phyloP scores from a whole-genome alignment of 2,797 vertebrate genomes.

The Xiphorhynchus erythropygius region DNA sequence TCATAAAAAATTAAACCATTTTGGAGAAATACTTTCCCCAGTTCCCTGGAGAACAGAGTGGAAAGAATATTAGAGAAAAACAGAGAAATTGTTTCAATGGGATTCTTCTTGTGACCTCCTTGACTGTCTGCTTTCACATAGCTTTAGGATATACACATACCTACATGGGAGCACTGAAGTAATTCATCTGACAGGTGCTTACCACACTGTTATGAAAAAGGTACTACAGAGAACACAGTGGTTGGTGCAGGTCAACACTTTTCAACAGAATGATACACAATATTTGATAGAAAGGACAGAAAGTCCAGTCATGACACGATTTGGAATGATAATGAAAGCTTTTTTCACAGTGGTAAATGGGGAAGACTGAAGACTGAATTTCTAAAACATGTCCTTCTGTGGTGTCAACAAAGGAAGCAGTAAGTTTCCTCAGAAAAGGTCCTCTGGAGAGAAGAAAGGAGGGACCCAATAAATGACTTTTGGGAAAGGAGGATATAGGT shows the following conservation, averaged over 20 bases:
- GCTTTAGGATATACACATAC: neutral
- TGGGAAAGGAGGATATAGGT: neutral
- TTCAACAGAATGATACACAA: neutral
- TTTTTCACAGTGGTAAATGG: neutral
- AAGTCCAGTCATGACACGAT: neutral
- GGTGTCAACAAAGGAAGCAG: neutral
- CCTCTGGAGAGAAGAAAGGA: neutral
- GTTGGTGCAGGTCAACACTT: neutral
- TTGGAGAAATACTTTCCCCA: neutral
- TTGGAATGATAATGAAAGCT: neutral
- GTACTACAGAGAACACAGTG: neutral
- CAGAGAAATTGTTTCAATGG: neutral
- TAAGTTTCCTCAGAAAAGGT: neutral
- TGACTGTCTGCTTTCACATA: neutral
- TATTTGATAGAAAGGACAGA: neutral
- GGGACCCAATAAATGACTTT: neutral
- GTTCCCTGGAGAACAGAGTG: neutral
- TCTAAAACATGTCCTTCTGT: neutral
- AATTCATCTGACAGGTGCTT: neutral
- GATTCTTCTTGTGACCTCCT: neutral
- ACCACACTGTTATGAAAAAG: neutral
- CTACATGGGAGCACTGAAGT: neutral
- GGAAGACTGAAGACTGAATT: neutral
- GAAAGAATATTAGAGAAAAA: neutral
- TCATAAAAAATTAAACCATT: neutral